Evolutionary conservation across 2,888 invertebrate species (phyloP), one percentile per base, ranked within the genome.

Genomic region (Imbricaverruca yamaguchii): DNA sequence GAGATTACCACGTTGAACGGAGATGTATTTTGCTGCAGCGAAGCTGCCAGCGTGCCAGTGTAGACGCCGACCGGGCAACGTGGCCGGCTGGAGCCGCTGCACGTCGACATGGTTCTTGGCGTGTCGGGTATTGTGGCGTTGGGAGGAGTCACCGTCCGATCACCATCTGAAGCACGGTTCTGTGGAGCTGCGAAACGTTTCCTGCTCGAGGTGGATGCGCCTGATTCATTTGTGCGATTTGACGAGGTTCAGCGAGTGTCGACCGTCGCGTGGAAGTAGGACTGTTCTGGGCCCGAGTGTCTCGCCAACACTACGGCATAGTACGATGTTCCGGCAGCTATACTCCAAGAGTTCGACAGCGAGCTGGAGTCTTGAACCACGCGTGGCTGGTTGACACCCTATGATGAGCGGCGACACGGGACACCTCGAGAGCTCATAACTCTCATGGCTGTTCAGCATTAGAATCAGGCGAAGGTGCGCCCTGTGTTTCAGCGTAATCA

Each of bases 241-340:
- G 77, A 77, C 77, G 8, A 18, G 11, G 56, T 2, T 9, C n/a
- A 55, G 55, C 11, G 21, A 12, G 21, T 3, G 21, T 55, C 18
- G 77, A 77, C 55, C 53, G 56, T 77, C 7, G 56, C 53, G 15
- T 77, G 77, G 77, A 77, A 77, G n/a, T 77, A n/a, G 77, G 6
- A 56, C n/a, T 55, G 56, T 8, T 55, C 21, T 1, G 55, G 55
- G 3, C 77, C 77, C 1, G 77, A 55, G 12, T 21, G 55, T 21
- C 53, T 77, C 9, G 21, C 18, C 21, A 77, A 77, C 77, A 77
- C 55, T 56, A 21, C n/a, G 23, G 77, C 77, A 2, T 9, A n/a
- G 56, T 77, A 77, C n/a, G 12, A 10, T 10, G n/a, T 77, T 18
- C 55, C 21, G 18, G 8, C 55, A 10, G 8, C 21, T n/a, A 23